These are phyloP conservation scores for Drosophila suboccidentalis DNA, from an alignment of 2,888 invertebrate species.

Conservation along the genomic window DNA sequence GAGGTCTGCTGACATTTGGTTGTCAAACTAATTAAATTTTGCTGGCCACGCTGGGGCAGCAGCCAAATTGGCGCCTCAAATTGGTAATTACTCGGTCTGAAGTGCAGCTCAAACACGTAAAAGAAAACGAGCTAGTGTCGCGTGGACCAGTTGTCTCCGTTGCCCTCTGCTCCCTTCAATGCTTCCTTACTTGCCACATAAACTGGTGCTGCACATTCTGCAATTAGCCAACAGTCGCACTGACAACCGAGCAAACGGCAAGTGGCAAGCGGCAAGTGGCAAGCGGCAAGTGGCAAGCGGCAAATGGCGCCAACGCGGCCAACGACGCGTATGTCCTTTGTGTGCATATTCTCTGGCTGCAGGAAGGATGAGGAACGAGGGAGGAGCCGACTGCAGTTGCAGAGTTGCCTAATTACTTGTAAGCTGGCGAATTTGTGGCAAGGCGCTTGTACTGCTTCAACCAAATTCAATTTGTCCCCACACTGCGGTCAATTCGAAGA, in stretches of 20 bases:
- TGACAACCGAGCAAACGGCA: constrained; percentile 68
- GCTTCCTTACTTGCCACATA: background rate
- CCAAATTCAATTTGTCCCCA: constrained; percentile 82
- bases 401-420: constrained; percentile 83
- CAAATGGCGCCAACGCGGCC: constrained; percentile 55
- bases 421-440: constrained; percentile 83
- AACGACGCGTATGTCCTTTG: constrained; percentile 69
- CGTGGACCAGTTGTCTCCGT: constrained; percentile 5
- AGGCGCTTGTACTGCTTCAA: constrained; percentile 63
- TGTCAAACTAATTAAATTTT: constrained; percentile 81
- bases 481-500: constrained; percentile 41
- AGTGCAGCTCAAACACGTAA: constrained; percentile 80
- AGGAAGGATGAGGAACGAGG: constrained; percentile 8
- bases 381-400: constrained; percentile 37
- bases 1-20: constrained; percentile 58
- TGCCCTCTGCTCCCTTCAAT: no score
- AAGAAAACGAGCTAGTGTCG: constrained; percentile 44
- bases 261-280: constrained; percentile 21
- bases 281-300: constrained; percentile 23
- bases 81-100: constrained; percentile 79
- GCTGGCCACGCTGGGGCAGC: constrained; percentile 55
- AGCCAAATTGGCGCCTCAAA: constrained; percentile 79
- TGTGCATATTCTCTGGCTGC: constrained; percentile 24
- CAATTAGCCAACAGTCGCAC: constrained; percentile 74
- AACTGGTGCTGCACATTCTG: constrained; percentile 61